Conservation (phyloP, 1,140 invertebrate genomes). For the Neodiprion fabricii region DNA sequence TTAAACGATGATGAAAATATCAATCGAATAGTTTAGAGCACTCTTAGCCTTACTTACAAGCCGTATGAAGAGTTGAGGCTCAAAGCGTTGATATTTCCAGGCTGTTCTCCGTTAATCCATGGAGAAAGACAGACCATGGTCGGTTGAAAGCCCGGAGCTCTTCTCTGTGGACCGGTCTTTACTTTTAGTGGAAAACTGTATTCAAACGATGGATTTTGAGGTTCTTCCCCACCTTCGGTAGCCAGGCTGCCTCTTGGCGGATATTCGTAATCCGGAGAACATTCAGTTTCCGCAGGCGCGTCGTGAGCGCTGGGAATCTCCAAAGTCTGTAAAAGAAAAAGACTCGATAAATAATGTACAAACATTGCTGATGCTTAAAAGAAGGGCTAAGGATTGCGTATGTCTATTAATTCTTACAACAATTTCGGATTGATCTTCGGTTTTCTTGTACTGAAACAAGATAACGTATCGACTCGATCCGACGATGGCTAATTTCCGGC, state of each 20-base stretch:
- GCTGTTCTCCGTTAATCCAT: conserved; percentile 78
- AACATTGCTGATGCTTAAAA: background rate
- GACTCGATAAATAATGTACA: background rate
- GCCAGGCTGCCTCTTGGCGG: conserved; percentile 67
- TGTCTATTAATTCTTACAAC: conserved; percentile 65
- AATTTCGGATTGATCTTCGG: conserved; percentile 85
- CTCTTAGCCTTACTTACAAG: conserved; percentile 75
- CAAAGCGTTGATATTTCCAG: conserved; percentile 86
- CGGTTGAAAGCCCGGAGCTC: conserved; percentile 92
- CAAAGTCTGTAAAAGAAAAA: conserved; percentile 69
- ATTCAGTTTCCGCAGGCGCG: conserved; percentile 77
- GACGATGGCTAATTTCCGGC: conserved; percentile 86
- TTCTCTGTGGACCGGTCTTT: conserved; percentile 77
- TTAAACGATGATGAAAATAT: conserved; percentile 34
- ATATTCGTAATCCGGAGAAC: conserved; percentile 80
- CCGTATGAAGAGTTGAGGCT: conserved; percentile 95
- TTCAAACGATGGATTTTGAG: conserved; percentile 51
- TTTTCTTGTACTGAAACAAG: conserved; percentile 94
- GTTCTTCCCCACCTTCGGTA: conserved; percentile 64
- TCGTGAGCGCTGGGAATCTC: conserved; percentile 91
- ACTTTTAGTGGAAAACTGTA: conserved; percentile 72
- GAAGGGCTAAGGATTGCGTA: conserved; percentile 19
- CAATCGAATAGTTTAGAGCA: conserved; percentile 31
- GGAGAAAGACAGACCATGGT: conserved; percentile 92
- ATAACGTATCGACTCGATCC: conserved; percentile 92